These are phyloP conservation scores for Gari tellinella DNA, from an alignment of 2,888 invertebrate species.

Conservation along the genomic window DNA sequence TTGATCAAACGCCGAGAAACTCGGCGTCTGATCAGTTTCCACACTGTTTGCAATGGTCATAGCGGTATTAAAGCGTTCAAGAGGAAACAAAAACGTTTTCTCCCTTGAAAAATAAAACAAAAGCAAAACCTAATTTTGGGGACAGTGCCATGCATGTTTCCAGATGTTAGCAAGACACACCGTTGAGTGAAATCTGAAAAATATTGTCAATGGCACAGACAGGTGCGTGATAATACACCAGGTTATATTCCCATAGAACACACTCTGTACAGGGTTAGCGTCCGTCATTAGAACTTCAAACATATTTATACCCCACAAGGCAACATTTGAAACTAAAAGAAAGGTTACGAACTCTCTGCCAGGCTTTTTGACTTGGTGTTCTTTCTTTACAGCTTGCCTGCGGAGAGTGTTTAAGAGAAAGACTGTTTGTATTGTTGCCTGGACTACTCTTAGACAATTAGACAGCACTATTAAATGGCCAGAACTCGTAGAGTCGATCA, in stretches of 20 bases:
- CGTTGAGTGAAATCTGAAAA: slow-evolving; percentile 96
- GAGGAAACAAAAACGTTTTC: too few species aligned
- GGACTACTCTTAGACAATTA: slow-evolving; percentile 93
- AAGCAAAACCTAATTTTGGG: not conserved
- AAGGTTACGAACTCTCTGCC: slow-evolving; percentile 98
- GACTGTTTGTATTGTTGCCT: slow-evolving; percentile 96
- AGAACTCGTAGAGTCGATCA: slow-evolving; percentile 91
- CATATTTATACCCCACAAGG: slow-evolving; percentile 98
- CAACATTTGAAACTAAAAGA: slow-evolving; percentile 96
- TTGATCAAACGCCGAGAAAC: too few species aligned
- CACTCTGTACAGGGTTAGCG: slow-evolving; percentile 95
- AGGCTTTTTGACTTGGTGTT: slow-evolving; percentile 97
- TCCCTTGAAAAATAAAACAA: too few species aligned
- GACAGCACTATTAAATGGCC: slow-evolving; percentile 95
- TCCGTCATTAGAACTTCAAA: slow-evolving; percentile 94
- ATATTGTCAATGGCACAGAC: slow-evolving; percentile 96
- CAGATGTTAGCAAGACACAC: slow-evolving; percentile 98
- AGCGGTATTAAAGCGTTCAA: too few species aligned
- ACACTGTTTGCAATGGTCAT: too few species aligned
- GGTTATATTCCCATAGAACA: slow-evolving; percentile 96
- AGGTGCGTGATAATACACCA: slow-evolving; percentile 97
- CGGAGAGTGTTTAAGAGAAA: slow-evolving; percentile 97
- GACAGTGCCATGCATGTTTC: slow-evolving; percentile 91
- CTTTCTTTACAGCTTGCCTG: slow-evolving; percentile 94
- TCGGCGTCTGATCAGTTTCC: too few species aligned